Conservation (phyloP, 2,888 invertebrate genomes). For the Gnatocerus cornutus region DNA sequence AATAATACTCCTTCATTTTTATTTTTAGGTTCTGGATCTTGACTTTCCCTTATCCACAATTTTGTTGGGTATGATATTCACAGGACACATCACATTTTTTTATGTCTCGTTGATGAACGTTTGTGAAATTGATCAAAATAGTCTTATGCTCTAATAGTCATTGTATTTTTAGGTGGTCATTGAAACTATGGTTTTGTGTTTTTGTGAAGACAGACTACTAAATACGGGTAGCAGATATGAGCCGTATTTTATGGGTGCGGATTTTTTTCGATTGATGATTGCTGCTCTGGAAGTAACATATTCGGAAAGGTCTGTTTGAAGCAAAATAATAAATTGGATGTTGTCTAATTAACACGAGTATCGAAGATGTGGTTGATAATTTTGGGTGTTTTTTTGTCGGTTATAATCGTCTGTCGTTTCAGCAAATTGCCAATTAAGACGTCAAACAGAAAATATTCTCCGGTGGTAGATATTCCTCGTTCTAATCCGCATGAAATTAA, state of each 20-base stretch:
- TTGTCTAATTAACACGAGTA: too few relatives aligned
- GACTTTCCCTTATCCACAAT: neutral
- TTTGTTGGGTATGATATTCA: neutral
- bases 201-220: slow-evolving; percentile 60
- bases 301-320: neutral
- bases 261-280: neutral
- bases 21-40: neutral
- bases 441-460: slow-evolving; percentile 24
- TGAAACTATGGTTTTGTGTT: slow-evolving; percentile 61
- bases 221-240: slow-evolving; percentile 59
- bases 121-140: too few relatives aligned
- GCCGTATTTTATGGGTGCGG: slow-evolving; percentile 59
- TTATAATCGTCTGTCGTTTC: slow-evolving; percentile 10
- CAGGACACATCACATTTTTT: neutral
- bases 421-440: slow-evolving; percentile 28
- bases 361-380: slow-evolving; percentile 9
- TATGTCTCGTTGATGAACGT: neutral
- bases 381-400: slow-evolving; percentile 5
- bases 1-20: too few relatives aligned
- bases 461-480: slow-evolving; percentile 5
- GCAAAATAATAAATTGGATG: too few relatives aligned
- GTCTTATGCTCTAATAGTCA: too few relatives aligned
- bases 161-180: slow-evolving; percentile 20
- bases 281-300: neutral
- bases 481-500: slow-evolving; percentile 11